Evolutionary conservation across 1,140 invertebrate species (phyloP).

Genomic region (Drosophila santomea): DNA sequence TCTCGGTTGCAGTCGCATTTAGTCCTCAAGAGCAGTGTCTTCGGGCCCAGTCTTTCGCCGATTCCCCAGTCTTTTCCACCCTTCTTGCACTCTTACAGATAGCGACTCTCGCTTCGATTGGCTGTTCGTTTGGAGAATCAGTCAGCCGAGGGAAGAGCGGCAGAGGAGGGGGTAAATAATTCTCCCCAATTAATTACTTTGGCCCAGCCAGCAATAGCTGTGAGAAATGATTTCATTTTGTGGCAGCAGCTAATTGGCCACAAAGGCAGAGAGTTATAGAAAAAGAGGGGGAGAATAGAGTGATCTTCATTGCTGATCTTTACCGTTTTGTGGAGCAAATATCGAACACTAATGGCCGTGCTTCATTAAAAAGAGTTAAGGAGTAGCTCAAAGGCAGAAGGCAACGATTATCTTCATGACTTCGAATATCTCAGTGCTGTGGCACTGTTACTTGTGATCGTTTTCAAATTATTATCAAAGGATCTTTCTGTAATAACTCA

Average conservation of each 20-base stretch:
- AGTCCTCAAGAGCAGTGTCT: background rate
- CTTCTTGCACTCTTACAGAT: background rate
- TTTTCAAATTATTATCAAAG: too few relatives aligned
- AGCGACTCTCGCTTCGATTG: conserved; percentile 58
- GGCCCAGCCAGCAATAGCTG: conserved; percentile 53
- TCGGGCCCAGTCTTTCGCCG: conserved; percentile 9
- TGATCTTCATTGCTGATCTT: conserved; percentile 19
- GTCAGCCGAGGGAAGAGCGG: background rate
- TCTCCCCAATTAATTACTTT: conserved; percentile 72
- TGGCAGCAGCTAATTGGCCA: conserved; percentile 70
- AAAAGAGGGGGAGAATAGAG: background rate
- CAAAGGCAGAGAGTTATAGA: conserved; percentile 11
- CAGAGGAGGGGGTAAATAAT: background rate
- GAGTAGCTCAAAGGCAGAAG: background rate
- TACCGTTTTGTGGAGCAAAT: conserved; percentile 5
- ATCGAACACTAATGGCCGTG: conserved; percentile 14
- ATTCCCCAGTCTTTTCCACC: conserved; percentile 9
- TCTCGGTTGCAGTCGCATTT: conserved; percentile 33
- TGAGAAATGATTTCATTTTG: conserved; percentile 82
- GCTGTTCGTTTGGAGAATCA: conserved; percentile 33
- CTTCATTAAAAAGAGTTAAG: background rate
- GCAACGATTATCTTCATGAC: background rate
- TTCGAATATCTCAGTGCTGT: background rate
- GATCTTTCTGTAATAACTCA: too few relatives aligned
- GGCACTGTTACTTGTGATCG: background rate